These are phyloP conservation scores for Patella ulyssiponensis DNA, from an alignment of 2,888 invertebrate species.

Conservation along the genomic window DNA sequence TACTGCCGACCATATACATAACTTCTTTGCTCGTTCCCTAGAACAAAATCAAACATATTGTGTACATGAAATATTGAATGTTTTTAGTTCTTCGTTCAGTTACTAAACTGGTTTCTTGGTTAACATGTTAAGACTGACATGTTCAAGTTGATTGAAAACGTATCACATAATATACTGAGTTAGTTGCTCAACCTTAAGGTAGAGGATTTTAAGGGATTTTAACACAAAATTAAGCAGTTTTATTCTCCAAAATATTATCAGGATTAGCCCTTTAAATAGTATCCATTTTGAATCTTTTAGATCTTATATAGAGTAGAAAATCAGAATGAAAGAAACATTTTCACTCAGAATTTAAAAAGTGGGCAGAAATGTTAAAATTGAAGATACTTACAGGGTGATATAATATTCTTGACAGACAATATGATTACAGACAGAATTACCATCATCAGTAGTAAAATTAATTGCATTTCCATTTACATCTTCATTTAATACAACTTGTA, in stretches of 20 bases:
- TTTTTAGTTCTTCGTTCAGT: too few relatives aligned
- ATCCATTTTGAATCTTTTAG: too few relatives aligned
- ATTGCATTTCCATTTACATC: conserved; percentile 51
- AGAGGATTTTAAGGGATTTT: too few relatives aligned
- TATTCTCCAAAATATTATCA: too few relatives aligned
- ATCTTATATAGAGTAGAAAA: not conserved
- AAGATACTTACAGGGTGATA: conserved; percentile 42
- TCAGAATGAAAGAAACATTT: not conserved
- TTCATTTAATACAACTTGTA: conserved; percentile 52
- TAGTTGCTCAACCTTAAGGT: too few relatives aligned
- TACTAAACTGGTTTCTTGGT: too few relatives aligned
- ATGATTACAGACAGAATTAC: conserved; percentile 51
- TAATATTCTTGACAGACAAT: conserved; percentile 52
- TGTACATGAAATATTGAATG: too few relatives aligned
- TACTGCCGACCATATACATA: conserved; percentile 56
- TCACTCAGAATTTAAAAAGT: not conserved
- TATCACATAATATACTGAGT: too few relatives aligned
- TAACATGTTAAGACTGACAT: too few relatives aligned
- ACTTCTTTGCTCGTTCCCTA: conserved; percentile 35
- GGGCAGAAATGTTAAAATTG: not conserved
- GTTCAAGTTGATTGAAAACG: too few relatives aligned
- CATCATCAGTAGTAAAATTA: conserved; percentile 46
- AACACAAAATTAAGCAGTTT: too few relatives aligned
- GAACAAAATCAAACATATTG: not conserved
- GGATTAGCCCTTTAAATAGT: too few relatives aligned